Conservation (phyloP, 1,140 invertebrate species). For the Helicorthomorpha holstii region DNA sequence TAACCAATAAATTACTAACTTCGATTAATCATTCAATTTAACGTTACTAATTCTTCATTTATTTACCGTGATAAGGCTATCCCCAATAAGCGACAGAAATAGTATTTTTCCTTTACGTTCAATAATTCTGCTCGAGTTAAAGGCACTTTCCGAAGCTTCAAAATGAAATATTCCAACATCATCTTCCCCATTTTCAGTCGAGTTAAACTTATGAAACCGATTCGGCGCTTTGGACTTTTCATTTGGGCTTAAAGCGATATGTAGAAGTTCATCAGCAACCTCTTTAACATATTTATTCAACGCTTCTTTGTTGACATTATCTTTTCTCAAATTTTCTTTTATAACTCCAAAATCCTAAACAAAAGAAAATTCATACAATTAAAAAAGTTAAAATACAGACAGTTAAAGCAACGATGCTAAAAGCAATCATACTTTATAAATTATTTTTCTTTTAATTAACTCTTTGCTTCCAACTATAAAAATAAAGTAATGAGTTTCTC, state of each 20-base stretch:
- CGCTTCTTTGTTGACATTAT: not conserved
- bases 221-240: too few species aligned
- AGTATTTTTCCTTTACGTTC: not conserved
- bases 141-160: not conserved
- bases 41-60: too few species aligned
- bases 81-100: not conserved
- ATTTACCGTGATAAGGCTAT: not conserved
- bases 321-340: not conserved
- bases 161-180: not conserved
- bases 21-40: too few species aligned
- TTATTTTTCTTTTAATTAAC: too few species aligned
- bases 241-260: too few species aligned
- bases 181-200: not conserved
- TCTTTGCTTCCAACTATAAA: constrained; percentile 15
- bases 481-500: constrained; percentile 9
- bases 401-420: too few species aligned
- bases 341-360: not conserved
- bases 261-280: not conserved
- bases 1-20: too few species aligned
- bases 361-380: too few species aligned
- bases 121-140: not conserved
- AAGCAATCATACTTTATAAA: too few species aligned
- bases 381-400: too few species aligned
- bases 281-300: not conserved
- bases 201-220: not conserved